These are phyloP conservation scores for Cydia splendana DNA, from an alignment of 1,140 invertebrate genomes.

Conservation along the genomic window DNA sequence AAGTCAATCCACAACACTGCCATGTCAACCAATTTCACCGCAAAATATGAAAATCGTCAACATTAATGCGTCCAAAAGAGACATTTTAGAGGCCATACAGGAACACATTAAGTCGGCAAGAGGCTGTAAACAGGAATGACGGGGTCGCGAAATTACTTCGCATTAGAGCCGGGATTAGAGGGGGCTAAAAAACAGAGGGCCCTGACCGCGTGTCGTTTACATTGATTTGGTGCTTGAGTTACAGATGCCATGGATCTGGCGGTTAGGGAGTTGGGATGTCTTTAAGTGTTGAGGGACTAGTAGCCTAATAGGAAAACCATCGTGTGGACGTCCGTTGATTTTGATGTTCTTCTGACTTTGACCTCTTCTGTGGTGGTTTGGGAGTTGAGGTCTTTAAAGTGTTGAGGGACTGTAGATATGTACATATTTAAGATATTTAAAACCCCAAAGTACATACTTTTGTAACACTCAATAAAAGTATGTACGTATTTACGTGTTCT, in stretches of 20 bases:
- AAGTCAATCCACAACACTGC: background rate
- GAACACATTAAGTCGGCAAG: conserved; percentile 47
- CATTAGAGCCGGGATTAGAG: conserved; percentile 70
- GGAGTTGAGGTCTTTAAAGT: too few species aligned
- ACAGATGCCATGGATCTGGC: conserved; percentile 37
- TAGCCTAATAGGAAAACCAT: background rate
- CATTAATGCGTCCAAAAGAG: conserved; percentile 37
- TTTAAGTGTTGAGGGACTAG: conserved; percentile 9
- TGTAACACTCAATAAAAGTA: too few species aligned
- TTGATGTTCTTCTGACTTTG: background rate
- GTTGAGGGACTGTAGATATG: too few species aligned
- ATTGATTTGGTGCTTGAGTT: conserved; percentile 53
- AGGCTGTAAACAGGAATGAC: conserved; percentile 46
- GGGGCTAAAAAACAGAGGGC: conserved; percentile 73
- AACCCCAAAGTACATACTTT: too few species aligned
- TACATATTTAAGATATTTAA: too few species aligned
- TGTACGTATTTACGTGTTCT: too few species aligned
- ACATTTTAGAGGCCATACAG: conserved; percentile 38
- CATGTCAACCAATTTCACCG: background rate
- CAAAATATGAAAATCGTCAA: conserved; percentile 28
- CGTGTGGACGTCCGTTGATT: background rate
- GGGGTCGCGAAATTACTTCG: conserved; percentile 69
- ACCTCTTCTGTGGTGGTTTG: too few species aligned
- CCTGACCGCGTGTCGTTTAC: conserved; percentile 44
- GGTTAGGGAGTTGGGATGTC: conserved; percentile 18